A percentile compares a stretch with the other conserved stretches of the same genome.
Conservation (phyloP, 2,888 invertebrate genomes). For the Scrobipalpa atriplicella region DNA sequence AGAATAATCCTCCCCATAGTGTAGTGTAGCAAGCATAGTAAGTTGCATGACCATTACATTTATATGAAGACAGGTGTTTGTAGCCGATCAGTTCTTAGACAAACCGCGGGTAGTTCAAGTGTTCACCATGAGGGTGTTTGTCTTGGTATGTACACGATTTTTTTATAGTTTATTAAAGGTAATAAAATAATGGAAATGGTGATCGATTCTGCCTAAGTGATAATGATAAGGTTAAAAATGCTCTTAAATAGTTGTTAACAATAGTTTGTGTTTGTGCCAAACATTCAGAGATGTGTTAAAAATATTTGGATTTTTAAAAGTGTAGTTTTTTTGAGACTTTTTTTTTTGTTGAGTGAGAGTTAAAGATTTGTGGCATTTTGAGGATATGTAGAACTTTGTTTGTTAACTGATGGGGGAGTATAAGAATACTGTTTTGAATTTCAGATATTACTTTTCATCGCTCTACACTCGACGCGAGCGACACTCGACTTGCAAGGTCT, state of each 20-base stretch:
- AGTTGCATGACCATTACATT: conserved; percentile 3
- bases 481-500: conserved; percentile 59
- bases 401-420: neutral
- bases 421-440: neutral
- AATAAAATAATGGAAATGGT: too few relatives aligned
- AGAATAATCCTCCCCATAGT: conserved; percentile 13
- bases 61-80: conserved; percentile 16
- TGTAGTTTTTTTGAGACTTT: neutral
- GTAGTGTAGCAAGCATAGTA: conserved; percentile 12
- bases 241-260: neutral
- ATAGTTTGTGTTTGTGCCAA: neutral
- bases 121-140: conserved; percentile 20
- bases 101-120: neutral
- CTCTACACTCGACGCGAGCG: conserved; percentile 51
- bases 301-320: neutral
- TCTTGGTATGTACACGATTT: conserved; percentile 7
- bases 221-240: neutral
- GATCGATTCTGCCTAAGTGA: neutral
- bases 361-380: neutral
- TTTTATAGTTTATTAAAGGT: neutral
- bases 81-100: conserved; percentile 7
- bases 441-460: conserved; percentile 58
- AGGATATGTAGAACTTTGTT: neutral
- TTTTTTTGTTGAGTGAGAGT: neutral
- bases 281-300: conserved; percentile 6